phyloP scores from a whole-genome alignment of 2,888 invertebrate genomes.

The Tiliacea citrago region DNA sequence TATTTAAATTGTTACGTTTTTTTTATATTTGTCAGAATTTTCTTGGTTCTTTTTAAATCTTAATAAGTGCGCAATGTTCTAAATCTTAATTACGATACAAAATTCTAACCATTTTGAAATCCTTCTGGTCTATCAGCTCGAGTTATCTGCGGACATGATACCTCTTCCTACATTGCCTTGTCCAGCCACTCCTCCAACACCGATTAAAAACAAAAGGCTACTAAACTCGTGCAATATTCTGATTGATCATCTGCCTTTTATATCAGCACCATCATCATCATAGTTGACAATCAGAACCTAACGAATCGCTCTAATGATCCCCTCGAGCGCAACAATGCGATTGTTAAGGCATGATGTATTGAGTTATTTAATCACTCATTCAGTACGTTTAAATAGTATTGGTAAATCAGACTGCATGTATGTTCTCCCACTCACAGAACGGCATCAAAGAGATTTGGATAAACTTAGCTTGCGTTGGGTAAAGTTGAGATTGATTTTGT shows the following conservation, averaged over 20 bases:
- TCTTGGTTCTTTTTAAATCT: background rate
- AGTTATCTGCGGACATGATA: background rate
- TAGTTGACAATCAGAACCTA: conserved; percentile 63
- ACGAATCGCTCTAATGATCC: conserved; percentile 71
- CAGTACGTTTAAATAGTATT: conserved; percentile 74
- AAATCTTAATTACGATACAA: background rate
- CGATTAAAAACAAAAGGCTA: background rate
- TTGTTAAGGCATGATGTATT: conserved; percentile 82
- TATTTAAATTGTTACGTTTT: conserved; percentile 25
- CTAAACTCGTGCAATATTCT: conserved; percentile 5
- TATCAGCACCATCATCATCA: conserved; percentile 37
- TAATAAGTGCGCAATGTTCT: background rate
- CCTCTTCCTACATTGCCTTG: background rate
- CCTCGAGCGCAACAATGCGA: conserved; percentile 75
- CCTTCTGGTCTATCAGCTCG: background rate
- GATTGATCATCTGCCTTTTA: conserved; percentile 34
- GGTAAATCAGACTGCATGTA: conserved; percentile 72
- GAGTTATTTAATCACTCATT: conserved; percentile 81
- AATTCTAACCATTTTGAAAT: background rate
- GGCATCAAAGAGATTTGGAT: conserved; percentile 9
- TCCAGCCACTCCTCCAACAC: background rate
- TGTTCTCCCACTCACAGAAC: conserved; percentile 76
- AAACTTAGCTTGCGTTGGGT: conserved; percentile 47
- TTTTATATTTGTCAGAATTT: background rate
- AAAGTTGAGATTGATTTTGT: background rate